Conservation (phyloP, 2,797 vertebrate species). For the Rhyacichthys aspro region DNA sequence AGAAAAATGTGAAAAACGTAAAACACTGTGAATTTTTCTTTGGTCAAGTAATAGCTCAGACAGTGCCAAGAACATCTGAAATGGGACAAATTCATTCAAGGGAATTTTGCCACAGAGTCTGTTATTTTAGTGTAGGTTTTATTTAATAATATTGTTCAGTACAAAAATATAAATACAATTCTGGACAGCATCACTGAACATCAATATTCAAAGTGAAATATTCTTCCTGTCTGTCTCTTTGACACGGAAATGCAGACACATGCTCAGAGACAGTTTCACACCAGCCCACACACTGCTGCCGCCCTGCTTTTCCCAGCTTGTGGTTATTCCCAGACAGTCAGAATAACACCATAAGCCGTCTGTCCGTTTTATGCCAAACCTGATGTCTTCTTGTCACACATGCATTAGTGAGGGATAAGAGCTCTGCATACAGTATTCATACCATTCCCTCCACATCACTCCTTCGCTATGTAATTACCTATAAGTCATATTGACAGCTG, state of each 20-base stretch:
- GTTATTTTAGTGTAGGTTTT: too few species aligned
- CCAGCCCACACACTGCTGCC: constrained; percentile 73
- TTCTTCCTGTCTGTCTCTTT: constrained; percentile 13
- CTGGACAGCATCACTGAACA: constrained; percentile 6
- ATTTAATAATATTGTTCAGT: too few species aligned
- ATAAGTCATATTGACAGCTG: constrained; percentile 52
- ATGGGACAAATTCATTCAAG: constrained; percentile 51
- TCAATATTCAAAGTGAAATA: constrained; percentile 22
- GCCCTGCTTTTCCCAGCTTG: constrained; percentile 73
- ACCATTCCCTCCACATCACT: constrained; percentile 2
- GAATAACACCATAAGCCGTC: constrained; percentile 67
- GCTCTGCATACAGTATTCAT: constrained; percentile 27
- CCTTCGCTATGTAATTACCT: constrained; percentile 30
- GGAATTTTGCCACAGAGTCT: too few species aligned
- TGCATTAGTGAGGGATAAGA: constrained; percentile 26
- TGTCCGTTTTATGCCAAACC: constrained; percentile 68
- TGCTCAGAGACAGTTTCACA: constrained; percentile 64
- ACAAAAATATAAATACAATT: too few species aligned
- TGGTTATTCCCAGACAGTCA: constrained; percentile 71
- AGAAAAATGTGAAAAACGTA: constrained; percentile 16
- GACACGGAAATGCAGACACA: constrained; percentile 30
- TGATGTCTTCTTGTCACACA: constrained; percentile 61
- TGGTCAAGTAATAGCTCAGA: constrained; percentile 58
- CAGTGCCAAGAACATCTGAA: constrained; percentile 57
- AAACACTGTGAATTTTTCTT: constrained; percentile 65